Evolutionary conservation across 1,140 invertebrate genomes (phyloP).

Genomic region (Coenobita brevimanus): DNA sequence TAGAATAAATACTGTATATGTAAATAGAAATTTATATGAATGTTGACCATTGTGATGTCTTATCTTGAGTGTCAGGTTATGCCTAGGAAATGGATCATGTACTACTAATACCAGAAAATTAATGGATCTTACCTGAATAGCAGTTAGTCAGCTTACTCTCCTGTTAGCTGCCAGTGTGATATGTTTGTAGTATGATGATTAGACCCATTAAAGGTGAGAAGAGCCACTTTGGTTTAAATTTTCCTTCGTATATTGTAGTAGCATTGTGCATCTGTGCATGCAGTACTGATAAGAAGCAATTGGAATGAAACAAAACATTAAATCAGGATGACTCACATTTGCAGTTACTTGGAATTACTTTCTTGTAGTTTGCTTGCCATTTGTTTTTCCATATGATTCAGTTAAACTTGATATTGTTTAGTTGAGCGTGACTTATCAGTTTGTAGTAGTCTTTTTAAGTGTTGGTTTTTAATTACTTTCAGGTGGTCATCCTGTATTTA

Average conservation of each 20-base stretch:
- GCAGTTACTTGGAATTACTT: constrained; percentile 43
- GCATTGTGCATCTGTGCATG: constrained; percentile 66
- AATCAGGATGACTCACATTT: constrained; percentile 67
- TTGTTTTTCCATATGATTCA: constrained; percentile 51
- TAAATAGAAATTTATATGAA: constrained; percentile 66
- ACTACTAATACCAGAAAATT: constrained; percentile 66
- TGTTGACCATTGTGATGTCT: constrained; percentile 66
- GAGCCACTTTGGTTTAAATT: constrained; percentile 66
- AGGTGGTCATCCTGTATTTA: constrained; percentile 70
- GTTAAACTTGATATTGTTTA: constrained; percentile 57
- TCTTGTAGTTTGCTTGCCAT: constrained; percentile 65
- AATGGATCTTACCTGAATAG: constrained; percentile 57
- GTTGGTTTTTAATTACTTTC: constrained; percentile 70
- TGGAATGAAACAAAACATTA: constrained; percentile 68
- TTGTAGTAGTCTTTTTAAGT: constrained; percentile 67
- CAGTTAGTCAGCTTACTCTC: constrained; percentile 62
- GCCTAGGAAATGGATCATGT: constrained; percentile 46
- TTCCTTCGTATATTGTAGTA: constrained; percentile 61
- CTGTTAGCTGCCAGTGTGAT: constrained; percentile 67
- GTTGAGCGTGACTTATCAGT: constrained; percentile 60
- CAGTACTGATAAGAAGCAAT: constrained; percentile 63
- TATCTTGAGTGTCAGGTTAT: constrained; percentile 63
- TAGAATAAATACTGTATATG: constrained; percentile 56
- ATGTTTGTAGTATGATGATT: constrained; percentile 68
- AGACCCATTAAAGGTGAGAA: constrained; percentile 68